phyloP scores from a whole-genome alignment of 2,888 invertebrate genomes.

The Blastobasis adustella region DNA sequence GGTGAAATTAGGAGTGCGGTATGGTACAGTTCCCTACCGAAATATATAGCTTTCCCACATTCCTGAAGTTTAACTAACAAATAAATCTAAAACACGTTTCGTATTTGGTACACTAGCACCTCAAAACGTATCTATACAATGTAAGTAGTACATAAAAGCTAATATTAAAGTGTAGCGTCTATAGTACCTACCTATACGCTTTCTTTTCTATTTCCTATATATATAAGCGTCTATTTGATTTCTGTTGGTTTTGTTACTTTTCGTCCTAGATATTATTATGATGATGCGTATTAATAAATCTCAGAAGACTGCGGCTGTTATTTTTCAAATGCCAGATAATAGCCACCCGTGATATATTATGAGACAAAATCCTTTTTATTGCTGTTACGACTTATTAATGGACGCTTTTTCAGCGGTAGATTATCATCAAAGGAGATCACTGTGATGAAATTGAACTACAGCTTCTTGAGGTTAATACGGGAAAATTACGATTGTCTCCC shows the following conservation, averaged over 20 bases:
- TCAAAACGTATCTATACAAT: too few relatives aligned
- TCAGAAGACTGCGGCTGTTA: constrained; percentile 39
- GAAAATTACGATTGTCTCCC: background rate
- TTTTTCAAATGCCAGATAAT: constrained; percentile 45
- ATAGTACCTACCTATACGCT: too few relatives aligned
- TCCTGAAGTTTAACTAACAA: too few relatives aligned
- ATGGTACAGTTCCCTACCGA: too few relatives aligned
- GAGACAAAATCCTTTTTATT: constrained; percentile 49
- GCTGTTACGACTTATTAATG: constrained; percentile 44
- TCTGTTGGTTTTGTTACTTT: constrained; percentile 26
- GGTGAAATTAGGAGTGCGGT: too few relatives aligned
- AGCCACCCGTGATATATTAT: constrained; percentile 46
- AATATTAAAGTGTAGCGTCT: too few relatives aligned
- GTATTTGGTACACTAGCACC: too few relatives aligned
- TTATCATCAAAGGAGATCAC: constrained; percentile 41
- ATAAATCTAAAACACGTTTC: too few relatives aligned
- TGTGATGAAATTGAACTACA: constrained; percentile 13
- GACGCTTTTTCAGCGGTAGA: constrained; percentile 42
- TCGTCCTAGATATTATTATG: constrained; percentile 21
- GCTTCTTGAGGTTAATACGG: constrained; percentile 17
- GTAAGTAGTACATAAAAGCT: too few relatives aligned
- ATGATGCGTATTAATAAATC: constrained; percentile 29
- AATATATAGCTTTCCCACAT: too few relatives aligned
- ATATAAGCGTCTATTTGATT: constrained; percentile 22
- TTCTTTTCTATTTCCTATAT: too few relatives aligned